Evolutionary conservation across 1,140 invertebrate species (phyloP), one percentile per base, ranked within the genome.

Genomic region (Glossosoma conforme): DNA sequence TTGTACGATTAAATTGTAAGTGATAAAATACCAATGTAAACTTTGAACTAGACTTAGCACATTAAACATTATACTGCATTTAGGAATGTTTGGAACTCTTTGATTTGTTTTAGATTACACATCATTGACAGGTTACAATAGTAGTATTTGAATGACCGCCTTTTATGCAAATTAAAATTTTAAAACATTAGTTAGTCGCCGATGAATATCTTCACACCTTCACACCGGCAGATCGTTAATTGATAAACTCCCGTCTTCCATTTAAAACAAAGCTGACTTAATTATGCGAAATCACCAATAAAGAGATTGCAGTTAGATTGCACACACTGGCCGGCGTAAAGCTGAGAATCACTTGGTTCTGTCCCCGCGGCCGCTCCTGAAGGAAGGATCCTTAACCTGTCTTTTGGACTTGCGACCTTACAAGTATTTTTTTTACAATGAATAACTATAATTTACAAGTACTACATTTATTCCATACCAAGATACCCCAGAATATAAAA

Each of bases 391-490:
- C n/a, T 30, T 28, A 9, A 14, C 28, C 24, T 15, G 13, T 6
- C 24, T 28, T n/a, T n/a, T 28, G n/a, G 6, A 14, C 38, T 47
- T 17, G 17, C 32, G 3, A 11, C 21, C 1, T 44, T 37, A 47
- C 30, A 55, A 40, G 41, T 38, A 48, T 50, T 44, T 42, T 38
- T 35, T 54, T 44, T 47, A 54, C 52, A 48, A 54, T 54, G 37
- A 43, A n/a, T n/a, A 54, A 54, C 40, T 48, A 54, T 44, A 36
- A 33, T 54, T 54, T 54, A 51, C 48, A 51, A 40, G 32, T 36
- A 54, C 15, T 40, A 45, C 38, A 35, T 55, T n/a, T 55, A 44
- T 37, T 51, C 43, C 54, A 52, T 40, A 51, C 48, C 48, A 47
- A 50, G 44, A 47, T 32, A 44, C 51, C 46, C 51, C 30, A 47